Evolutionary conservation across 2,888 invertebrate species (phyloP).

Genomic region (Labia minor): DNA sequence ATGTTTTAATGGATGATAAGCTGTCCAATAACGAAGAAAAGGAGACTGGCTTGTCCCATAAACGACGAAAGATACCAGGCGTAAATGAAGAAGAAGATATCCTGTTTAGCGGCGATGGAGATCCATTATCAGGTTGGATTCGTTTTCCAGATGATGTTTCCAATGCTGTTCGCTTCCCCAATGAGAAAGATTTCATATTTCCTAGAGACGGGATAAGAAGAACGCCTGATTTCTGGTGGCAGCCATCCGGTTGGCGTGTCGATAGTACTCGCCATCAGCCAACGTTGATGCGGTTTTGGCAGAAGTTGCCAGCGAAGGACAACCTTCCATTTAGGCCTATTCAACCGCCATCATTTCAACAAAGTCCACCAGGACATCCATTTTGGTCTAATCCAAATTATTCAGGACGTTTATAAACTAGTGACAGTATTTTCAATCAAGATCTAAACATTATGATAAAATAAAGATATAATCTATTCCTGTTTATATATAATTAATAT

Average conservation of each 20-base stretch:
- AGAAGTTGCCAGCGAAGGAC: slow-evolving; percentile 15
- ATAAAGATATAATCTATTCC: no score
- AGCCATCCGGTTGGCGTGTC: slow-evolving; percentile 18
- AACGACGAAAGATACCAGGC: not conserved
- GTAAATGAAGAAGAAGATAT: not conserved
- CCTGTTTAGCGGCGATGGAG: not conserved
- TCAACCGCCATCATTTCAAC: not conserved
- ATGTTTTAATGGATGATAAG: not conserved
- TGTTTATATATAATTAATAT: no score
- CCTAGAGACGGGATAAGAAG: not conserved
- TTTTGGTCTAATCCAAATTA: not conserved
- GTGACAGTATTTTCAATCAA: no score
- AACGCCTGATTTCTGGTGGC: slow-evolving; percentile 19
- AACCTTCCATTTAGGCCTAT: not conserved
- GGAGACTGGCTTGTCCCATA: not conserved
- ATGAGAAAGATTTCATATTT: slow-evolving; percentile 14
- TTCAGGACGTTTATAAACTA: not conserved
- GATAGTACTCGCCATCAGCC: slow-evolving; percentile 20
- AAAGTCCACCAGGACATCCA: not conserved
- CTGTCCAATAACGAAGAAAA: no score
- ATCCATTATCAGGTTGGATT: not conserved
- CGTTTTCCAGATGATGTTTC: not conserved
- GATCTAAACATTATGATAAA: no score
- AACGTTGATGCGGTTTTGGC: slow-evolving; percentile 19
- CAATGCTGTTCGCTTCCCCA: not conserved